A percentile compares a stretch with the other conserved stretches of the same genome.
These are phyloP conservation scores for Cephus nigrinus DNA, from an alignment of 2,888 invertebrate genomes.

Conservation along the genomic window DNA sequence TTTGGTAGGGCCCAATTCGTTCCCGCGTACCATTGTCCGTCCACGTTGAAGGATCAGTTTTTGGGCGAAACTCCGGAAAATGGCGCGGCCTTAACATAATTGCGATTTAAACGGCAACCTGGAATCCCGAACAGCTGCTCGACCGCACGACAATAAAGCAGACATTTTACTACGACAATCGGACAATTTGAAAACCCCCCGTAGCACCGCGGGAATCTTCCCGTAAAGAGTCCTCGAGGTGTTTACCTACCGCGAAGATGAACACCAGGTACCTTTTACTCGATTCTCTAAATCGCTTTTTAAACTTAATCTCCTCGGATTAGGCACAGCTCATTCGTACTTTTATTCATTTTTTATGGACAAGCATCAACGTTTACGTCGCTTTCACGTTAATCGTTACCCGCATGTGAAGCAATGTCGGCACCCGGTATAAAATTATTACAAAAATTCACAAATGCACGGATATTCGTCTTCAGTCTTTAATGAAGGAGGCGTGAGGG, in stretches of 20 bases:
- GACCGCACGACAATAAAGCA: conserved; percentile 39
- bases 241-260: not conserved
- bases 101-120: conserved; percentile 55
- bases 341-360: not conserved
- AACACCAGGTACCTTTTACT: not conserved
- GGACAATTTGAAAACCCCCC: conserved; percentile 56
- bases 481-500: conserved; percentile 42
- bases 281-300: not conserved
- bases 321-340: not conserved
- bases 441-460: not conserved
- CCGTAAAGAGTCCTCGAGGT: not conserved
- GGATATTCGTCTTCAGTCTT: not conserved
- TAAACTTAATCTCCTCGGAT: not conserved
- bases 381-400: not conserved
- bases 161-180: conserved; percentile 57
- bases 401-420: not conserved
- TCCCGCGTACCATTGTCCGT: conserved; percentile 12
- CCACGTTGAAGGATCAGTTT: conserved; percentile 22
- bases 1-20: conserved; percentile 15
- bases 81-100: conserved; percentile 42
- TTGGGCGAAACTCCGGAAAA: conserved; percentile 22
- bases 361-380: not conserved
- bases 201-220: conserved; percentile 9
- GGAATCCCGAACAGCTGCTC: conserved; percentile 43
- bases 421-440: not conserved